Conservation (phyloP, 1,140 invertebrate species). For the Brachionus sp. region DNA sequence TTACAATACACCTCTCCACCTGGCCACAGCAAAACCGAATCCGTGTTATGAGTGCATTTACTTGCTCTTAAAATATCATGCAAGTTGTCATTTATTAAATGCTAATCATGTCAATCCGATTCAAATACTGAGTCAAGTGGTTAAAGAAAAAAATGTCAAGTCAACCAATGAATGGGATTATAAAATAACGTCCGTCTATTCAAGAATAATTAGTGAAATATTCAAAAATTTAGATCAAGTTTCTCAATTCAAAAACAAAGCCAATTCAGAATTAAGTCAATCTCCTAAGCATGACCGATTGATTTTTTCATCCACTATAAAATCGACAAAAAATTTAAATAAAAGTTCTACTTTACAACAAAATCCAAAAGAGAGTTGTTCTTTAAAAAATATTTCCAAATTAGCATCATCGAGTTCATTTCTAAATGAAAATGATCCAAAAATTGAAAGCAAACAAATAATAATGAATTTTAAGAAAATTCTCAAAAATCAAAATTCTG, state of each 20-base stretch:
- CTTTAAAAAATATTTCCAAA: background rate
- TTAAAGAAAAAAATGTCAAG: background rate
- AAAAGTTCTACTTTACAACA: conserved; percentile 8
- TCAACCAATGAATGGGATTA: background rate
- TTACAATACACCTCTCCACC: conserved; percentile 10
- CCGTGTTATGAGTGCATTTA: conserved; percentile 16
- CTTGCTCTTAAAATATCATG: conserved; percentile 12
- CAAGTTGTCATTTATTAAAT: background rate
- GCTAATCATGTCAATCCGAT: background rate
- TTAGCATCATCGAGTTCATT: background rate
- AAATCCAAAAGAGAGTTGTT: background rate
- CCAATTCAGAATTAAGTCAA: background rate
- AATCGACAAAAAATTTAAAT: conserved; percentile 7
- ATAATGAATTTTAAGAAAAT: background rate
- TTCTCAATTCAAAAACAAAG: background rate
- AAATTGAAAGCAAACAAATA: background rate
- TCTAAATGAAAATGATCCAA: background rate
- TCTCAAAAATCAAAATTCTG: background rate
- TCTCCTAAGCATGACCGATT: background rate
- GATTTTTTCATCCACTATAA: background rate
- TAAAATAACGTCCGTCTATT: background rate
- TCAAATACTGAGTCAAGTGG: background rate
- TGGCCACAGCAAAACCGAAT: conserved; percentile 15
- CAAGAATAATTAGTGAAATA: conserved; percentile 7
- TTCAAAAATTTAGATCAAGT: background rate